Conservation (phyloP, 2,797 vertebrate species). For the Phrynocephalus forsythii region DNA sequence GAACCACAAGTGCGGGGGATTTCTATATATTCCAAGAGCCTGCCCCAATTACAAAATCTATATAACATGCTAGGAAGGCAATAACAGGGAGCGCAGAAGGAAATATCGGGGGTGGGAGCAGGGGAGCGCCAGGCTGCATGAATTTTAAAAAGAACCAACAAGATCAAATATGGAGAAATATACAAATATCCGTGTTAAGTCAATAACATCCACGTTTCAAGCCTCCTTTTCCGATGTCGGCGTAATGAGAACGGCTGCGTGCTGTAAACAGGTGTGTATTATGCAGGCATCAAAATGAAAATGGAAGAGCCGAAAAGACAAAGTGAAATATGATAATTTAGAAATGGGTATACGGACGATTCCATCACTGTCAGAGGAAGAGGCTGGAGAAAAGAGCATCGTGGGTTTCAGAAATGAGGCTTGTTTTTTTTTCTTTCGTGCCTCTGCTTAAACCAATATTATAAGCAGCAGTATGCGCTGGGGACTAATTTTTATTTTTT, state of each 20-base stretch:
- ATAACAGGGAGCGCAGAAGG: conserved; percentile 48
- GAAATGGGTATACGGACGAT: background rate
- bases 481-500: too few species aligned
- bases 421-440: background rate
- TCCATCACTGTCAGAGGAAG: conserved; percentile 42
- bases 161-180: conserved; percentile 52
- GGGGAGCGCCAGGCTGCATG: background rate
- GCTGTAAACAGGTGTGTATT: conserved; percentile 62
- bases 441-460: background rate
- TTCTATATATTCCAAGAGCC: conserved; percentile 63
- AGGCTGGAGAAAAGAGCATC: too few species aligned
- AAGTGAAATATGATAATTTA: conserved; percentile 64
- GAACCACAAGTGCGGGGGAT: conserved; percentile 62
- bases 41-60: background rate
- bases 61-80: conserved; percentile 54
- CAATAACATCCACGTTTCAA: conserved; percentile 29
- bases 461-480: too few species aligned
- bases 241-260: conserved; percentile 55
- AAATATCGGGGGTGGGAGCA: background rate
- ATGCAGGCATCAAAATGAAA: conserved; percentile 63
- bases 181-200: conserved; percentile 34
- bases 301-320: conserved; percentile 41
- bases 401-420: background rate
- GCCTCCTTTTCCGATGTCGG: conserved; percentile 37
- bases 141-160: conserved; percentile 68